Evolutionary conservation across 1,140 invertebrate species (phyloP).

Genomic region (silkworm (Bombyx mori)): DNA sequence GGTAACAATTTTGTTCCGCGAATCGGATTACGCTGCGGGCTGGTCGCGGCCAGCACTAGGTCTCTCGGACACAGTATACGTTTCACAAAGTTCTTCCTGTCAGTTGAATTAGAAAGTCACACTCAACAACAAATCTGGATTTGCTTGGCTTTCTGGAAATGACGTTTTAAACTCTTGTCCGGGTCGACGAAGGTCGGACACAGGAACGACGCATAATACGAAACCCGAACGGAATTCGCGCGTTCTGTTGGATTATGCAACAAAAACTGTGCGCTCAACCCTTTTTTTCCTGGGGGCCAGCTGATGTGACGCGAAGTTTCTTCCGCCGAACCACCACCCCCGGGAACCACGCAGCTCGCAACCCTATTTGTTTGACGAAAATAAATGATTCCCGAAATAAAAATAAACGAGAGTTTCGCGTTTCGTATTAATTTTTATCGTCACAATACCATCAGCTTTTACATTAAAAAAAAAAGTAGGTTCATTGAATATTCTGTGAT

Average conservation of each 20-base stretch:
- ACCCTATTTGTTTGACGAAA: slow-evolving; percentile 63
- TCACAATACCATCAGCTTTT: slow-evolving; percentile 35
- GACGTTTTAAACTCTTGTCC: slow-evolving; percentile 52
- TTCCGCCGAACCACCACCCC: slow-evolving; percentile 31
- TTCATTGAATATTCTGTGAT: slow-evolving; percentile 29
- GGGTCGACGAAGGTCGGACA: slow-evolving; percentile 26
- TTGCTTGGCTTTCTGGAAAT: slow-evolving; percentile 53
- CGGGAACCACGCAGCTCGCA: slow-evolving; percentile 32
- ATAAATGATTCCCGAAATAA: slow-evolving; percentile 65
- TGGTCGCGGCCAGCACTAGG: slow-evolving; percentile 50
- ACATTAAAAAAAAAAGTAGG: slow-evolving; percentile 26
- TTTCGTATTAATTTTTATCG: slow-evolving; percentile 55
- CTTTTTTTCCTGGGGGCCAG: slow-evolving; percentile 36
- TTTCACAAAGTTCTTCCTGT: slow-evolving; percentile 61
- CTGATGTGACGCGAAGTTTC: slow-evolving; percentile 50
- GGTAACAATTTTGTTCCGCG: slow-evolving; percentile 38
- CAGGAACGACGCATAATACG: slow-evolving; percentile 44
- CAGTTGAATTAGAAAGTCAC: slow-evolving; percentile 63
- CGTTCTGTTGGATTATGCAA: slow-evolving; percentile 51
- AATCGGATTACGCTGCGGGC: slow-evolving; percentile 53
- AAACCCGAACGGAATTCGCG: slow-evolving; percentile 28
- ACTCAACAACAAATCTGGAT: slow-evolving; percentile 62
- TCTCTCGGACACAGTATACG: slow-evolving; percentile 61
- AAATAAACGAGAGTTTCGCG: slow-evolving; percentile 58
- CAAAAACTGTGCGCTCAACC: slow-evolving; percentile 49